These are phyloP conservation scores for Phaethornis superciliosus DNA, from an alignment of 2,113 vertebrate genomes.

Conservation along the genomic window DNA sequence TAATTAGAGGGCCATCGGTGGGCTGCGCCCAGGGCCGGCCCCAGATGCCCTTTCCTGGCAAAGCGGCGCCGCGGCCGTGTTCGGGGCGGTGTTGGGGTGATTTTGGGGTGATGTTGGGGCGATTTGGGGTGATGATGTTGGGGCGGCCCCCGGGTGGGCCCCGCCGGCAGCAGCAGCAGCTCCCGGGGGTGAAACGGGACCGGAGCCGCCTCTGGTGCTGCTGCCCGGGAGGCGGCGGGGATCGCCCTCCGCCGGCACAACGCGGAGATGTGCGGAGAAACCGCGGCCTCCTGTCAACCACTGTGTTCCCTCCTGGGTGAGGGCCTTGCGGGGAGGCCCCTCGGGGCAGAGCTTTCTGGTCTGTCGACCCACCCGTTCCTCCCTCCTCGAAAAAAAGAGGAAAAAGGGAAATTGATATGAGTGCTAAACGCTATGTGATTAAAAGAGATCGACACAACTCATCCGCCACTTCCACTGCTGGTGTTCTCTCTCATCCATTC, in stretches of 20 bases:
- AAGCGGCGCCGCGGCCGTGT: neutral
- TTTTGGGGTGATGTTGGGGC: too few species aligned
- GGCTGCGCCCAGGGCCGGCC: neutral
- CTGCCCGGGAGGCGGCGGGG: neutral
- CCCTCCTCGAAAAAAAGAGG: neutral
- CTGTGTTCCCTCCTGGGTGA: neutral
- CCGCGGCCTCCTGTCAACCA: too few species aligned
- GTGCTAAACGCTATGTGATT: rapidly evolving
- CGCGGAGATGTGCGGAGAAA: too few species aligned
- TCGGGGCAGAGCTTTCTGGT: neutral
- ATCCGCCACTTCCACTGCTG: neutral
- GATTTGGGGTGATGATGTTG: too few species aligned
- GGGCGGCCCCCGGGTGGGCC: neutral
- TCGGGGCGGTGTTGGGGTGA: neutral
- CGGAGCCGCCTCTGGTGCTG: neutral
- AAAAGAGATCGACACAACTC: neutral
- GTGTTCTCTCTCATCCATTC: neutral
- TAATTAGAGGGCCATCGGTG: too few species aligned
- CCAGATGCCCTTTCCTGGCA: neutral
- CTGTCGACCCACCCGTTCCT: neutral
- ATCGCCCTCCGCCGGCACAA: neutral
- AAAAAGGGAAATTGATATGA: too few species aligned
- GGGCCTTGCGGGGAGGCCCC: neutral
- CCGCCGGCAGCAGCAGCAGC: neutral
- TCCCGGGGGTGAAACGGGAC: neutral